phyloP scores from a whole-genome alignment of 2,888 invertebrate species.

The Lasioglossum pauxillum region DNA sequence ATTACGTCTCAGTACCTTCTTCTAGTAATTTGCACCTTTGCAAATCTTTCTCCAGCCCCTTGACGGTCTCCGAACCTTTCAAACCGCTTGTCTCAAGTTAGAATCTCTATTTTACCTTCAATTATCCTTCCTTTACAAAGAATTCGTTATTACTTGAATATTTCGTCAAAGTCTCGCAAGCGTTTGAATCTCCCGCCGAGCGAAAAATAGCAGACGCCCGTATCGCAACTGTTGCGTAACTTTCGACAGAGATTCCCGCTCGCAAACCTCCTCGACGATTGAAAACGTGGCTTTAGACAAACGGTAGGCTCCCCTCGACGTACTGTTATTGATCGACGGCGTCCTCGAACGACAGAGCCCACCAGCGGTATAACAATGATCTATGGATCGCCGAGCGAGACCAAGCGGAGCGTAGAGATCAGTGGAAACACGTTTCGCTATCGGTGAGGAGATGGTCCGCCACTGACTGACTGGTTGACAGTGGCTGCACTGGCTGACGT shows the following conservation, averaged over 20 bases:
- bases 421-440: neutral
- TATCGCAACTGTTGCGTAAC: conserved; percentile 18
- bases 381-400: conserved; percentile 7
- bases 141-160: neutral
- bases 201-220: neutral
- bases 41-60: neutral
- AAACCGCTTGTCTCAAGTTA: neutral
- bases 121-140: neutral
- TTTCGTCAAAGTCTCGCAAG: neutral
- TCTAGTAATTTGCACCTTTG: no score
- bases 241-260: neutral
- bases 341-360: neutral
- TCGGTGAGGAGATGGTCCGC: neutral
- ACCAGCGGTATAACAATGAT: neutral
- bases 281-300: neutral
- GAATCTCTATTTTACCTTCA: neutral
- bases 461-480: neutral
- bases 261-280: neutral
- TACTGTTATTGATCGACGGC: neutral
- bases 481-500: conserved; percentile 44
- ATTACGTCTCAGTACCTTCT: neutral
- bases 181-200: conserved; percentile 40
- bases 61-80: neutral
- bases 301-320: neutral
- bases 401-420: neutral